phyloP scores from a whole-genome alignment of 2,888 invertebrate species.

The Miltochrista miniata region DNA sequence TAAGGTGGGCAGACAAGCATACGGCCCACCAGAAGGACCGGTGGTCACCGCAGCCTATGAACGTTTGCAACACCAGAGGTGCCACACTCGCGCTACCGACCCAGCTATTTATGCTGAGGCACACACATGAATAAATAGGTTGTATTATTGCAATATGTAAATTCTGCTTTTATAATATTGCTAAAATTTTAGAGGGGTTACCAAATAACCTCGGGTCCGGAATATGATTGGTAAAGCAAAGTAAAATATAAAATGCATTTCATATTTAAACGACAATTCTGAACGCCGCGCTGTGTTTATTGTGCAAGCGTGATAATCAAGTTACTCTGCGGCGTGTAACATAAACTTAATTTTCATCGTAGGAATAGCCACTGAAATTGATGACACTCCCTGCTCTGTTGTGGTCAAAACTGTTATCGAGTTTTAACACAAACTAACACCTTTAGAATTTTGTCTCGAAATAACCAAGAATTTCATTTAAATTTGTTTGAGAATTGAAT shows the following conservation, averaged over 20 bases:
- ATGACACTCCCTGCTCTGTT: conserved; percentile 33
- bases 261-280: conserved; percentile 25
- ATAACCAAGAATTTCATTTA: background rate
- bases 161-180: no score
- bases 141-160: no score
- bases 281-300: conserved; percentile 21
- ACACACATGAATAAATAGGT: no score
- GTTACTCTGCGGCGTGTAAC: conserved; percentile 41
- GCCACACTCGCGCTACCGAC: no score
- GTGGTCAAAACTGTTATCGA: conserved; percentile 10
- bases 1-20: no score
- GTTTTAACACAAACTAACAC: conserved; percentile 6
- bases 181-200: no score
- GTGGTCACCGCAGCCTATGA: no score
- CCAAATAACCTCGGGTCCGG: no score
- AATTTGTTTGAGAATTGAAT: background rate
- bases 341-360: conserved; percentile 32
- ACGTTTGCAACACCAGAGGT: no score
- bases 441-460: background rate
- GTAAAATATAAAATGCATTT: conserved; percentile 13
- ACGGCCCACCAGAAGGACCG: no score
- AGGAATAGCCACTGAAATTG: conserved; percentile 49
- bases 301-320: conserved; percentile 40
- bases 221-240: conserved; percentile 1
- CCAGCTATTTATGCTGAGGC: background rate